Base-by-base conservation (phyloP, 2,113 vertebrate species). In the Lepus timidus region DNA sequence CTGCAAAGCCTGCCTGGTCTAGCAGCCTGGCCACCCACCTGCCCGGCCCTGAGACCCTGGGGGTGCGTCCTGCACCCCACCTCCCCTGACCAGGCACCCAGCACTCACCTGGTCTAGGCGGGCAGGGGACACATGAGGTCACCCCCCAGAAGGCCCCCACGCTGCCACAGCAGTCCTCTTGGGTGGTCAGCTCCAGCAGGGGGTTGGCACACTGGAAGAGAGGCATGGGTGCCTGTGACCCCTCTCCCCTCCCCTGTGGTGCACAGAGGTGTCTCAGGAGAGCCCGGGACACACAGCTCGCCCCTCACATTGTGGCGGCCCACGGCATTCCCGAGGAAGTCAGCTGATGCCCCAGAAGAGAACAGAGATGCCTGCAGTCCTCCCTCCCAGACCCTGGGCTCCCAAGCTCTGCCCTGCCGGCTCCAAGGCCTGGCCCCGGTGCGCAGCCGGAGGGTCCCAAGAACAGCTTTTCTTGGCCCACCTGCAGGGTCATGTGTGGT, bases 161-260 rank as follows among this genome's bases (percentile, higher is more conserved):
- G 4, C 99, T 99, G 97, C 99, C 99, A 4, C 99, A 99, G 98
- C 99, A 99, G 96, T 99, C 99, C 78, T 99, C 99, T 95, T 99
- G 98, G 96, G 98, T 98, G 82, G 99, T 99, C 95, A 99, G 98
- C 89, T 99, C 99, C 62, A 98, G 98, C 92, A 99, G 97, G 33
- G 99, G 99, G 96, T 99, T 99, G 91, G 99, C 98, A 96, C 99
- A 99, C 99, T 99, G 96, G 2, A 85, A 98, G 97, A 85, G 96
- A 96, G 79, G 29, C 83, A 65, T 0, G 52, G 68, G 68, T 58
- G 49, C 33, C 49, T 2, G 1, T 82, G 68, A 84, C 29, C 55
- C 11, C 6, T 55, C 44, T 14, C 55, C 65, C 36, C n/a, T 64
- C 25, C 17, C 52, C 16, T 14, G 31, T n/a, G 29, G 3, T 20